phyloP scores from a whole-genome alignment of 2,113 vertebrate species.

The Forbesichthys agassizii region DNA sequence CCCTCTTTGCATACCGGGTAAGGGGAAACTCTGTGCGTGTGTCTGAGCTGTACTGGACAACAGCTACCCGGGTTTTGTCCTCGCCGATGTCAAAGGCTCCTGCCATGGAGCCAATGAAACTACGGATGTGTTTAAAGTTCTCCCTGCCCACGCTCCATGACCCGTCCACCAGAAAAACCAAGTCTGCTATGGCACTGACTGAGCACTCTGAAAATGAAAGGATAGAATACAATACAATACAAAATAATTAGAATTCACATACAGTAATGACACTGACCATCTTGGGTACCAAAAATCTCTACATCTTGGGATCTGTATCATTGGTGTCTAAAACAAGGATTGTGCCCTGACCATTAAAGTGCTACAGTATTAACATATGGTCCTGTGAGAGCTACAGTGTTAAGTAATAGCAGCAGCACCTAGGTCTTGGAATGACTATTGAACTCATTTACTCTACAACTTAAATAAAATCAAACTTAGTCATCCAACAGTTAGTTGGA shows the following conservation, averaged over 20 bases:
- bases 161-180: slow-evolving; percentile 96
- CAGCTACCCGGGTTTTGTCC: slow-evolving; percentile 91
- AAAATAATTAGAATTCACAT: slow-evolving; percentile 15
- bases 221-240: not conserved
- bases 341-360: slow-evolving; percentile 26
- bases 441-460: slow-evolving; percentile 27
- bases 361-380: slow-evolving; percentile 1
- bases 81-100: slow-evolving; percentile 94
- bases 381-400: not conserved
- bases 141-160: slow-evolving; percentile 98
- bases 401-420: slow-evolving; percentile 14
- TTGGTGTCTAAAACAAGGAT: slow-evolving; percentile 9
- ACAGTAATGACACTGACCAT: not conserved
- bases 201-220: slow-evolving; percentile 84
- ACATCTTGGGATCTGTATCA: slow-evolving; percentile 14
- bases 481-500: slow-evolving; percentile 55
- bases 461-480: slow-evolving; percentile 45
- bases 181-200: slow-evolving; percentile 88
- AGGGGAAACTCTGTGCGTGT: slow-evolving; percentile 96
- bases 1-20: slow-evolving; percentile 84
- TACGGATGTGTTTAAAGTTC: slow-evolving; percentile 94
- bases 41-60: slow-evolving; percentile 97
- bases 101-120: slow-evolving; percentile 88
- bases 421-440: slow-evolving; percentile 12
- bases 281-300: not conserved